phyloP scores from a whole-genome alignment of 2,888 invertebrate species.

The Acronicta aceris region DNA sequence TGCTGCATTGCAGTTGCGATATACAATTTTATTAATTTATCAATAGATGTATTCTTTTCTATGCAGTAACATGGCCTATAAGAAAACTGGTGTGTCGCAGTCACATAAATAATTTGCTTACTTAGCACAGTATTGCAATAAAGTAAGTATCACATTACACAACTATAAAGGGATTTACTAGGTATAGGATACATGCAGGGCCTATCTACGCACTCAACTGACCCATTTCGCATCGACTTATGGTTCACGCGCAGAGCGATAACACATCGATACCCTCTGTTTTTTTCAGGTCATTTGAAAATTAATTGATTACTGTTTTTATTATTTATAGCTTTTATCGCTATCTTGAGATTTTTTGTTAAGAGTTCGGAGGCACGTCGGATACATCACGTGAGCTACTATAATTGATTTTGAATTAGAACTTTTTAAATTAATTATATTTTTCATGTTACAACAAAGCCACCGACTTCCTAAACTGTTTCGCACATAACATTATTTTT shows the following conservation, averaged over 20 bases:
- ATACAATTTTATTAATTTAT: too few relatives aligned
- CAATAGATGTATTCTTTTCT: too few relatives aligned
- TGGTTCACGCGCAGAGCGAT: conserved; percentile 22
- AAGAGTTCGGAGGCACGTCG: neutral
- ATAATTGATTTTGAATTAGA: neutral
- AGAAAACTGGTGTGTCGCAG: too few relatives aligned
- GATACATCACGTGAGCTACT: neutral
- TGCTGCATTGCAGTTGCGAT: too few relatives aligned
- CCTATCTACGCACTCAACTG: neutral
- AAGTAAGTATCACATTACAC: neutral
- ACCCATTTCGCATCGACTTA: neutral
- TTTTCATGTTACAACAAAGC: too few relatives aligned
- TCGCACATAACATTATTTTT: too few relatives aligned
- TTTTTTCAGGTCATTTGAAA: conserved; percentile 38
- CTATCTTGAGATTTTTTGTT: conserved; percentile 5
- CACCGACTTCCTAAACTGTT: too few relatives aligned
- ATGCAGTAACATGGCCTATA: too few relatives aligned
- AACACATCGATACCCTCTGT: conserved; percentile 11
- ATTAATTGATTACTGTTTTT: conserved; percentile 25
- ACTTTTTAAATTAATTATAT: too few relatives aligned
- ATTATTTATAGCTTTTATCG: conserved; percentile 21
- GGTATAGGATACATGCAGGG: neutral
- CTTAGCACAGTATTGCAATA: too few relatives aligned
- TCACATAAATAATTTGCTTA: too few relatives aligned
- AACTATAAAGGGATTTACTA: neutral